Conservation (phyloP, 2,113 vertebrate species). For the Sterrhoptilus dennistouni region DNA sequence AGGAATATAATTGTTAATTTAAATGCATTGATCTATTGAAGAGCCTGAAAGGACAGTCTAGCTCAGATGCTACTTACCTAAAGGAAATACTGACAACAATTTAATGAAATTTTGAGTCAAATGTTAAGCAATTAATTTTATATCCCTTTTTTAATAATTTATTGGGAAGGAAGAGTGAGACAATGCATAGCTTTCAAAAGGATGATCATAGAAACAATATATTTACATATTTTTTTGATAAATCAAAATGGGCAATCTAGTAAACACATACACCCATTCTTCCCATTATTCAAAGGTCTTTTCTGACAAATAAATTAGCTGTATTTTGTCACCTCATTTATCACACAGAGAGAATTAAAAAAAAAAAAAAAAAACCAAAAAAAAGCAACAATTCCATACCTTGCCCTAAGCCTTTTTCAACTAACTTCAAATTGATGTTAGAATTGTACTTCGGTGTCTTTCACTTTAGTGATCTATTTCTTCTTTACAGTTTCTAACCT, state of each 20-base stretch:
- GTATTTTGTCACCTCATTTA: constrained; percentile 60
- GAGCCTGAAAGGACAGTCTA: not conserved
- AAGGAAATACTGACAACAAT: not conserved
- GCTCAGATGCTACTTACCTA: not conserved
- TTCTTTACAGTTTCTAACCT: constrained; percentile 3
- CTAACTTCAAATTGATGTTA: constrained; percentile 39
- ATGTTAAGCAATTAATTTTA: not conserved
- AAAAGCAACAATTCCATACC: not conserved
- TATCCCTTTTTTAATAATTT: not conserved
- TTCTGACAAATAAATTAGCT: constrained; percentile 59
- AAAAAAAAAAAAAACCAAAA: not conserved
- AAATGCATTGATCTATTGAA: not conserved
- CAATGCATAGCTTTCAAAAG: not conserved
- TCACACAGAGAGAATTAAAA: constrained; percentile 9
- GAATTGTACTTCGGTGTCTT: not conserved
- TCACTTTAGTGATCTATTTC: constrained; percentile 24
- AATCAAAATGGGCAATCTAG: not conserved
- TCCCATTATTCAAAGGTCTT: constrained; percentile 12
- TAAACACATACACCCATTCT: not conserved
- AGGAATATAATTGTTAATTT: not conserved
- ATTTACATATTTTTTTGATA: not conserved
- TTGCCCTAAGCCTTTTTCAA: constrained; percentile 43
- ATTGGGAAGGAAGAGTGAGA: not conserved
- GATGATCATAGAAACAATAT: not conserved
- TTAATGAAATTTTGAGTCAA: not conserved